Base-by-base conservation (phyloP, 2,113 vertebrate genomes). In the Marcusenius ussheri region DNA sequence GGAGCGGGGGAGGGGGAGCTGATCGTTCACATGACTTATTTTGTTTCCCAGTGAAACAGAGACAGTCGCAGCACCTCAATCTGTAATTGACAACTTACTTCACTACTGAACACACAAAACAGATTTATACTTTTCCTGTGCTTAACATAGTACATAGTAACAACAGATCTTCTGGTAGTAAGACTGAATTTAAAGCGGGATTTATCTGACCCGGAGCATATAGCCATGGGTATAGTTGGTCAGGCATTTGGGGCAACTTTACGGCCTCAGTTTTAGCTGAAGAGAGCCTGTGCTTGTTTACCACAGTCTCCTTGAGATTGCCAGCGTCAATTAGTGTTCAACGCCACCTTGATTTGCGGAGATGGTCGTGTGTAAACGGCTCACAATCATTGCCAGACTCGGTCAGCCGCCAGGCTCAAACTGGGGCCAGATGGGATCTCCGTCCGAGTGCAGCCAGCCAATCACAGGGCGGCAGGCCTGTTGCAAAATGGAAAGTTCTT, bases 341-440 rank as follows among this genome's bases (percentile, higher is more conserved):
- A 17, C 50, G 31, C 85, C 85, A 87, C 85, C 85, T 87, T 87
- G 85, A 87, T 87, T 87, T 53, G 85, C 15, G 2, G 85, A 56
- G 85, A 87, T 87, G 35, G 85, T 35, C 50, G 13, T 56, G 85
- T 56, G 85, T 87, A 87, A 87, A 87, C 85, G 15, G 85, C 50
- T 87, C 50, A 15, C 49, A 87, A 39, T 87, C 35, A 53, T 39
- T 87, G 50, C 27, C 49, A 53, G 50, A 27, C 50, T 87, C 27
- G 13, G 27, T n/a, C 45, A 49, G 85, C 27, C 5, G 50, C 47
- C 47, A 87, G 31, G 13, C 27, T 27, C 19, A 53, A 87, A 87
- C 85, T 53, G 50, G 21, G 85, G 50, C 85, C 85, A 87, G 85
- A 87, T 87, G 85, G 85, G n/a, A 39, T 27, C 50, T 53, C 5